These are phyloP conservation scores for Eudasyphora cyanicolor DNA, from an alignment of 2,888 invertebrate species.

Conservation along the genomic window DNA sequence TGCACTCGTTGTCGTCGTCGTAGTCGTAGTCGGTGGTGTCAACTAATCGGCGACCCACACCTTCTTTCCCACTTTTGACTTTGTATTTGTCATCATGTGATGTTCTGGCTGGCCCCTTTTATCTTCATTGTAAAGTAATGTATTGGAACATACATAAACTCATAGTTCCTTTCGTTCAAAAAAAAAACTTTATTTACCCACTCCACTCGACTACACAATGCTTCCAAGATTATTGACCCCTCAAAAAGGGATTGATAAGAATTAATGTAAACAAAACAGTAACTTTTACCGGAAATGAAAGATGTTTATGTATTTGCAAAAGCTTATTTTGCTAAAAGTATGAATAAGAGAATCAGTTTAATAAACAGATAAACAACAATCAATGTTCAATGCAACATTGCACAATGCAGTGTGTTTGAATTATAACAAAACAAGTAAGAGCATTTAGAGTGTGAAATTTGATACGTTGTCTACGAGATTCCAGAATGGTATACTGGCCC, in stretches of 20 bases:
- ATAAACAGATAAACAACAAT: neutral
- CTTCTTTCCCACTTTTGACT: neutral
- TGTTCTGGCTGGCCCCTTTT: no score
- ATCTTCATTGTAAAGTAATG: neutral
- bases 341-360: neutral
- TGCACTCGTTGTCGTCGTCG: neutral
- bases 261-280: neutral
- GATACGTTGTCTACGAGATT: no score
- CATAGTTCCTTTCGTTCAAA: neutral
- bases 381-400: no score
- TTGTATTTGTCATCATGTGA: neutral
- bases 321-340: neutral
- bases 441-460: no score
- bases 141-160: neutral
- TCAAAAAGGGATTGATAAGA: neutral
- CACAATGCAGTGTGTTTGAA: neutral
- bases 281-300: constrained; percentile 18
- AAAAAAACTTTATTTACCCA: constrained; percentile 12
- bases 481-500: no score
- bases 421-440: no score
- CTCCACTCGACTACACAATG: neutral
- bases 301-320: neutral
- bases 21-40: neutral
- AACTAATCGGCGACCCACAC: neutral
- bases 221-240: constrained; percentile 27